phyloP scores from a whole-genome alignment of 1,140 invertebrate species.

The Pogonognathellus flavescens region DNA sequence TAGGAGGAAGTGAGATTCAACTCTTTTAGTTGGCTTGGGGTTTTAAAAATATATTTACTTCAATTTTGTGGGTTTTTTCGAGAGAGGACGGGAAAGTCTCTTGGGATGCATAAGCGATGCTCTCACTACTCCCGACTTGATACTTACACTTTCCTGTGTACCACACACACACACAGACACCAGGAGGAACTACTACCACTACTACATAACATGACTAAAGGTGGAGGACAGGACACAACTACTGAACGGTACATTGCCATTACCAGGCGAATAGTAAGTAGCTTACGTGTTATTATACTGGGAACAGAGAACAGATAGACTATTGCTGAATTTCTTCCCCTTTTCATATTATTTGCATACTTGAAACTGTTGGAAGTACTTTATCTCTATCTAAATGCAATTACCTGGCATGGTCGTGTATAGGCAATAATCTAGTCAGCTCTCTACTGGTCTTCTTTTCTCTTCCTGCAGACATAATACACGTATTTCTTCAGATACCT shows the following conservation, averaged over 20 bases:
- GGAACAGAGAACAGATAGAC: neutral
- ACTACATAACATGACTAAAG: too few relatives aligned
- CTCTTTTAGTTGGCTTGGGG: conserved; percentile 43
- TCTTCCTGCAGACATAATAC: too few relatives aligned
- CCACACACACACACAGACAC: too few relatives aligned
- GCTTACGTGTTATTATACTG: neutral
- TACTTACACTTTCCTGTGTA: conserved; percentile 5
- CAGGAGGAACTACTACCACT: too few relatives aligned
- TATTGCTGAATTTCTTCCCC: conserved; percentile 21
- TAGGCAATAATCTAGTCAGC: too few relatives aligned
- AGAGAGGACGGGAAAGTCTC: conserved; percentile 42
- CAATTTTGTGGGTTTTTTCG: conserved; percentile 48
- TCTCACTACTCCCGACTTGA: conserved; percentile 37
- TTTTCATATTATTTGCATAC: conserved; percentile 49
- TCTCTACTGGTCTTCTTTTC: too few relatives aligned
- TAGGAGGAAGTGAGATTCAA: conserved; percentile 12
- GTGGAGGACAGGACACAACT: too few relatives aligned
- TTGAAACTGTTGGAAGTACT: conserved; percentile 42
- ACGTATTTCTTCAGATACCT: too few relatives aligned
- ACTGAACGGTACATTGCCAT: too few relatives aligned
- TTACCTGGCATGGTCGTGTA: conserved; percentile 16
- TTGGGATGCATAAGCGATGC: conserved; percentile 45
- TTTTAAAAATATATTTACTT: conserved; percentile 50
- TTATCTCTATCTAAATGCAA: conserved; percentile 50
- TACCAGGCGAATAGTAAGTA: neutral